Percentiles rank a stretch among this genome's conserved stretches.
Evolutionary conservation across 2,888 invertebrate species (phyloP).

Genomic region (Latheticus oryzae): DNA sequence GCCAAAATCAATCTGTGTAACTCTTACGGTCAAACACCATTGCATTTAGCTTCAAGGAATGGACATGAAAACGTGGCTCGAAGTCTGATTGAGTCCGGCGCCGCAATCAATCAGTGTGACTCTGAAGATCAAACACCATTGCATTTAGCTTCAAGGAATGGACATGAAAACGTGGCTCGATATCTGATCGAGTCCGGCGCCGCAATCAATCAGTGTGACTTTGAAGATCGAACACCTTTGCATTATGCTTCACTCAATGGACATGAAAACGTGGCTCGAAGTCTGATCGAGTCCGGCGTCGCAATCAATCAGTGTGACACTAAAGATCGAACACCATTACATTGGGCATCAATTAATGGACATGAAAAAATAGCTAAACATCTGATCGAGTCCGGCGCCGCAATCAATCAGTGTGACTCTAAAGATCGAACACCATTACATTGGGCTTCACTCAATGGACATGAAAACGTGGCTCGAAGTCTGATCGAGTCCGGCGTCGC

Average conservation of each 20-base stretch:
- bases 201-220: background rate
- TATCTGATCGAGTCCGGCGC: background rate
- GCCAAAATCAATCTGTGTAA: background rate
- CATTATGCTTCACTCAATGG: background rate
- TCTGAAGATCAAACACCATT: background rate
- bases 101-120: background rate
- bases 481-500: background rate
- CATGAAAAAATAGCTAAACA: background rate
- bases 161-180: background rate
- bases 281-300: background rate
- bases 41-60: background rate
- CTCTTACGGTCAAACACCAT: background rate
- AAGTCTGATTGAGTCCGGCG: background rate
- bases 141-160: background rate
- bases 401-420: background rate
- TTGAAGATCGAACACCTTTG: background rate
- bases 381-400: background rate
- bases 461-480: background rate
- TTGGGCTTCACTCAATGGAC: background rate
- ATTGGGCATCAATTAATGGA: background rate
- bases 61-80: background rate
- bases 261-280: background rate
- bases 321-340: background rate
- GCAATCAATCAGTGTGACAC: background rate
- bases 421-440: background rate